These are phyloP conservation scores for Verasper variegatus DNA, from an alignment of 2,113 vertebrate species.

Conservation along the genomic window DNA sequence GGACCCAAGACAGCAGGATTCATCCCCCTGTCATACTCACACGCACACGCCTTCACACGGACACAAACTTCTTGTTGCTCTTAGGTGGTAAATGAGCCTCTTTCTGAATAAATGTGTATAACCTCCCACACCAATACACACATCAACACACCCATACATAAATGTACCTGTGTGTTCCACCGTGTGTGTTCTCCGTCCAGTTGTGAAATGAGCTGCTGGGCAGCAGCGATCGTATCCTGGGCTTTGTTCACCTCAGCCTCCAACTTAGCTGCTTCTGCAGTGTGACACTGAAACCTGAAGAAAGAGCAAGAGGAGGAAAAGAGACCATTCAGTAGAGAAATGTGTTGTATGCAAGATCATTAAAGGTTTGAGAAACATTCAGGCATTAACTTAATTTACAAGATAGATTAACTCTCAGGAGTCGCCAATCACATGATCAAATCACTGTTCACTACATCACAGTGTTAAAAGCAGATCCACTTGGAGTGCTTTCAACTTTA, in stretches of 20 bases:
- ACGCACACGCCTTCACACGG: background rate
- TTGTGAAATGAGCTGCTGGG: constrained; percentile 91
- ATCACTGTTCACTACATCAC: no score
- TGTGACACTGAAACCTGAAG: constrained; percentile 92
- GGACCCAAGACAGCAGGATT: constrained; percentile 66
- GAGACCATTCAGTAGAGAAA: background rate
- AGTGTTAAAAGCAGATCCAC: no score
- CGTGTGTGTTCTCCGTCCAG: constrained; percentile 93
- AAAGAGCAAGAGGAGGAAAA: constrained; percentile 23
- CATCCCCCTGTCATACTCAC: constrained; percentile 45
- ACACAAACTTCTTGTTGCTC: constrained; percentile 51
- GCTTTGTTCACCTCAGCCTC: constrained; percentile 94
- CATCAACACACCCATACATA: constrained; percentile 44
- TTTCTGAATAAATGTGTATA: constrained; percentile 53
- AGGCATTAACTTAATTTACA: no score
- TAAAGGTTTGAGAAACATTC: no score
- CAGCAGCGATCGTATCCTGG: constrained; percentile 92
- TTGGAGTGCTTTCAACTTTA: no score
- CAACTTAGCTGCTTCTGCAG: constrained; percentile 94
- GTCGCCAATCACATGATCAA: no score
- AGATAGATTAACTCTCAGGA: no score
- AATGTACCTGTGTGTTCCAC: constrained; percentile 93
- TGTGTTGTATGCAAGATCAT: no score
- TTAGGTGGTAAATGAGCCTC: constrained; percentile 48
- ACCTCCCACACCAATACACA: constrained; percentile 45